phyloP scores from a whole-genome alignment of 2,797 vertebrate species.

The Sebastiscus albofasciatus region DNA sequence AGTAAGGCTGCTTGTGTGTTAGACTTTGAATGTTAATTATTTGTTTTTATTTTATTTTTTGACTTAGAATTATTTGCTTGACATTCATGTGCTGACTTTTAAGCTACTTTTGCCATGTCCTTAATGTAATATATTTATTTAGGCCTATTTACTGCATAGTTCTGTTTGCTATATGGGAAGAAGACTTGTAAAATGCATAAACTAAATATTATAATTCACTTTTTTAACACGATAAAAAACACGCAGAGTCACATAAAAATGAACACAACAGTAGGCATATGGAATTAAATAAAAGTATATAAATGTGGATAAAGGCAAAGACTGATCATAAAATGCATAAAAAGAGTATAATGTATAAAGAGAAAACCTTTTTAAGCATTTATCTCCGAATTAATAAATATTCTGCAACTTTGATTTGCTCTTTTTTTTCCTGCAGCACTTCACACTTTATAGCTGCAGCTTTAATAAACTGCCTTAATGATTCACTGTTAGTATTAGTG shows the following conservation, averaged over 20 bases:
- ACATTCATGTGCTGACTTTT: not conserved
- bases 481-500: not conserved
- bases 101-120: not conserved
- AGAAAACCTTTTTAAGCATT: too few species aligned
- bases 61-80: not conserved
- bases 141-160: not conserved
- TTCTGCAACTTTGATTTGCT: not conserved
- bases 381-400: not conserved
- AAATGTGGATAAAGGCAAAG: not conserved
- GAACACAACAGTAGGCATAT: not conserved
- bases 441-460: not conserved
- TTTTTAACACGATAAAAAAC: not conserved
- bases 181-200: not conserved
- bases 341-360: not conserved
- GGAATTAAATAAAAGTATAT: not conserved
- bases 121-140: not conserved
- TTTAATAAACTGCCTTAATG: not conserved
- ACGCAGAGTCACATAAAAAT: not conserved
- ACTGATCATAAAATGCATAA: not conserved
- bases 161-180: not conserved
- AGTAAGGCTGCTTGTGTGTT: not conserved
- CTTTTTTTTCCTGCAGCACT: fast-evolving
- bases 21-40: not conserved
- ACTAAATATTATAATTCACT: not conserved
- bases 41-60: too few species aligned